Evolutionary conservation across 1,140 invertebrate genomes (phyloP).

Genomic region (Palaemon carinicauda): DNA sequence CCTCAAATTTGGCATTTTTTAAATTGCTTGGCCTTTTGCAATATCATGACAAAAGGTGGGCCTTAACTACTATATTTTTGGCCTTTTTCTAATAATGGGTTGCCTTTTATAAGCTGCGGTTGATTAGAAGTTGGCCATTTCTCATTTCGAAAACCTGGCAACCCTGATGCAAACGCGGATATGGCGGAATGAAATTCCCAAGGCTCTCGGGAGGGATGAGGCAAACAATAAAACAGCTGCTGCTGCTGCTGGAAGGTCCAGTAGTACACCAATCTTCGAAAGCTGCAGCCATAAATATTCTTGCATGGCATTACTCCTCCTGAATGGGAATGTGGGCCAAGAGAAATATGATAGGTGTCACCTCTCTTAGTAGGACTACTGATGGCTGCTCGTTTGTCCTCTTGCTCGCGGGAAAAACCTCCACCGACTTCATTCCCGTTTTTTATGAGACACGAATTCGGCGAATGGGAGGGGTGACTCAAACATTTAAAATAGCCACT

Average conservation of each 20-base stretch:
- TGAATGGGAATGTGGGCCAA: conserved; percentile 49
- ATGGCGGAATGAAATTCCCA: no score
- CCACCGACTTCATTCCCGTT: conserved; percentile 48
- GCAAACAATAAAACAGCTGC: not conserved
- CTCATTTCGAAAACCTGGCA: no score
- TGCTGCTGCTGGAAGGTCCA: not conserved
- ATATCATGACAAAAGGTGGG: no score
- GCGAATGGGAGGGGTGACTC: not conserved
- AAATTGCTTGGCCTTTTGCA: no score
- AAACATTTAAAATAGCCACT: not conserved
- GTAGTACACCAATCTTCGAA: conserved; percentile 9
- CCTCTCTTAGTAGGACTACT: conserved; percentile 49
- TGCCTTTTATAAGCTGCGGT: no score
- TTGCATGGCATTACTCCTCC: conserved; percentile 50
- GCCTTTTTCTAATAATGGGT: no score
- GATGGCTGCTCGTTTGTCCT: conserved; percentile 51
- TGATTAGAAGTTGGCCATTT: no score
- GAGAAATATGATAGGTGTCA: conserved; percentile 59
- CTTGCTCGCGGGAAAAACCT: not conserved
- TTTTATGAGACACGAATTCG: not conserved
- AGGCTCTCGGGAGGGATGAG: no score
- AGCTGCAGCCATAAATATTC: conserved; percentile 42
- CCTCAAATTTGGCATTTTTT: no score
- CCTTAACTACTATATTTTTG: no score
- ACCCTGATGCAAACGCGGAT: no score